Base-by-base conservation (phyloP, 1,140 invertebrate species). In the Drosophila yakuba region DNA sequence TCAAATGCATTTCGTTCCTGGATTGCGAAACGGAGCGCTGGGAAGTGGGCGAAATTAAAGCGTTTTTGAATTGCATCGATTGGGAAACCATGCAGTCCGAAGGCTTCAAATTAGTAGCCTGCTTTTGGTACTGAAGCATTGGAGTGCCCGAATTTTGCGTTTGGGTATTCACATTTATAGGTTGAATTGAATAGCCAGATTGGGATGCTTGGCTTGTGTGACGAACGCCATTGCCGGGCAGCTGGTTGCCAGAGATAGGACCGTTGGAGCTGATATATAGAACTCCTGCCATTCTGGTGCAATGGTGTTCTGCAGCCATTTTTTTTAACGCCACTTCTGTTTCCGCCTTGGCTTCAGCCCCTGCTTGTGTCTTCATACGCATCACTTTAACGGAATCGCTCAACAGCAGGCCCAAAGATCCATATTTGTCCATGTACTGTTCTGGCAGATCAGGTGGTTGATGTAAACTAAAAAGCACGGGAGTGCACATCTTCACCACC, bases 401-500 rank as follows among this genome's bases (percentile, higher is more conserved):
- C 32, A 82, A 25, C 4, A 38, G 20, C 1, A 17, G 23, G 1
- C 79, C 79, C 1, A 82, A 47, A 43, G 32, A 64, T 7, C 74
- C 79, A 35, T 78, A 82, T 0, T 1, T 5, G 5, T 5, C 20
- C 0, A 11, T 0, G 52, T 51, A 82, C 17, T 47, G 12, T 2
- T 44, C 54, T 11, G 43, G 15, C 0, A 12, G 5, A 39, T 81
- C 74, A 0, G 74, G 44, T 0, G 68, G n/a, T 3, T 17, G 2
- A 32, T 35, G 74, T 11, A 69, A 12, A 3, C 3, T 50, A 5
- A 38, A 58, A 0, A 82, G 39, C 25, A 82, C 62, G 2, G 78
- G 74, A 3, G 78, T 35, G 28, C 62, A 68, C 50, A 74, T 47
- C 43, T 82, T 82, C 2, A 82, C 15, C 15, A 82, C 5, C 15